Evolutionary conservation across 1,140 invertebrate genomes (phyloP).

Genomic region (Danaus plexippus): DNA sequence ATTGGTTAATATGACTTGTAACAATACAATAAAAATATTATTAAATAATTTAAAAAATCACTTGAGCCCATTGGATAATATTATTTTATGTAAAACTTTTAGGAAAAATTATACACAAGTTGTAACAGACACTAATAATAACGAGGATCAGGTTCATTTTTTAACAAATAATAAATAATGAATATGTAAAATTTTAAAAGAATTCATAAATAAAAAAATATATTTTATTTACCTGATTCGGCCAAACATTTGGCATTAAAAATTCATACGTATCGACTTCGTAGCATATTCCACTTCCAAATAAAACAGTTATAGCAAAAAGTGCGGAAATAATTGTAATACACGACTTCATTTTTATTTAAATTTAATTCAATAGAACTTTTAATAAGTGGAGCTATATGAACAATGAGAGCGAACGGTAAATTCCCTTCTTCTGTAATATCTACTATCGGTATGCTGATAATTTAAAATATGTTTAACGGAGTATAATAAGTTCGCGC

Average conservation of each 20-base stretch:
- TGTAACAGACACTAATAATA: too few relatives aligned
- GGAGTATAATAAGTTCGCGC: too few relatives aligned
- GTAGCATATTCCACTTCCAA: conserved; percentile 24
- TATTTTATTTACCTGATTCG: conserved; percentile 46
- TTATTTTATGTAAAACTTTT: too few relatives aligned
- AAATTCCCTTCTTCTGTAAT: conserved; percentile 16
- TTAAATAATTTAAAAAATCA: too few relatives aligned
- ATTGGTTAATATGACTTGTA: too few relatives aligned
- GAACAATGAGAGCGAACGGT: conserved; percentile 14
- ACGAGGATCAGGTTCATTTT: too few relatives aligned
- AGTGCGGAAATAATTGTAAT: conserved; percentile 26
- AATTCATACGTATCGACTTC: conserved; percentile 58
- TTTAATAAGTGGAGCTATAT: neutral
- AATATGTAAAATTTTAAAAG: neutral
- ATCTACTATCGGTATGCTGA: conserved; percentile 9
- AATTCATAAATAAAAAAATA: conserved; percentile 2
- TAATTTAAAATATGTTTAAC: conserved; percentile 13
- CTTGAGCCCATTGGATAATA: too few relatives aligned
- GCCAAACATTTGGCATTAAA: conserved; percentile 61
- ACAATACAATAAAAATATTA: too few relatives aligned
- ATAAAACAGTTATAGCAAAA: conserved; percentile 27
- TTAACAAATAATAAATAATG: conserved; percentile 3
- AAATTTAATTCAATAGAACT: conserved; percentile 5
- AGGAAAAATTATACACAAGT: too few relatives aligned
- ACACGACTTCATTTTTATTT: conserved; percentile 27